Evolutionary conservation across 35 echinoderm and acorn worm species (phyloP).

Genomic region (Heliocidaris erythrogramma): DNA sequence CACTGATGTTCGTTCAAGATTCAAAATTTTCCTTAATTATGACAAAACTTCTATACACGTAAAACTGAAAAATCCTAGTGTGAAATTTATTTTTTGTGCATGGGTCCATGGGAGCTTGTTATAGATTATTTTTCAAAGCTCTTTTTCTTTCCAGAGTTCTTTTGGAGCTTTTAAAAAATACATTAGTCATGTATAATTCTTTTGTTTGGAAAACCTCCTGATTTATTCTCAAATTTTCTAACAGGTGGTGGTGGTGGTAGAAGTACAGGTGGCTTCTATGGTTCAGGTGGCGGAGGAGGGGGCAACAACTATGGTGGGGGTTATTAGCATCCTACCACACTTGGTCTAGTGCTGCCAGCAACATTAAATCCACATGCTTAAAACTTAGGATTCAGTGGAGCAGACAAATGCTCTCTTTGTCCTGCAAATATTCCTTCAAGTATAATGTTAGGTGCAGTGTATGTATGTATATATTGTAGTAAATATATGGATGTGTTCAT

Average conservation of each 20-base stretch:
- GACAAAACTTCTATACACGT: too few relatives aligned
- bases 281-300: slow-evolving; percentile 13
- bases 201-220: not conserved
- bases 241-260: slow-evolving; percentile 20
- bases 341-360: not conserved
- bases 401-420: not conserved
- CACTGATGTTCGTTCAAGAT: too few relatives aligned
- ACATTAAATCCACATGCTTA: not conserved
- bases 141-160: not conserved
- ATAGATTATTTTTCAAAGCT: too few relatives aligned
- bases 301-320: slow-evolving; percentile 41
- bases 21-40: too few relatives aligned
- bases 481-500: too few relatives aligned
- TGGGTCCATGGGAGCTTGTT: too few relatives aligned
- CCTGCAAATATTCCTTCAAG: too few relatives aligned
- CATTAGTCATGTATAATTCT: not conserved
- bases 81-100: too few relatives aligned
- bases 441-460: too few relatives aligned
- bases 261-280: not conserved
- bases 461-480: too few relatives aligned
- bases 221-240: not conserved
- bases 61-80: too few relatives aligned
- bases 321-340: not conserved
- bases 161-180: not conserved
- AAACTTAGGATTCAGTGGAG: not conserved